Base-by-base conservation (phyloP, 2,888 invertebrate genomes). In the Epistrophe eligans region DNA sequence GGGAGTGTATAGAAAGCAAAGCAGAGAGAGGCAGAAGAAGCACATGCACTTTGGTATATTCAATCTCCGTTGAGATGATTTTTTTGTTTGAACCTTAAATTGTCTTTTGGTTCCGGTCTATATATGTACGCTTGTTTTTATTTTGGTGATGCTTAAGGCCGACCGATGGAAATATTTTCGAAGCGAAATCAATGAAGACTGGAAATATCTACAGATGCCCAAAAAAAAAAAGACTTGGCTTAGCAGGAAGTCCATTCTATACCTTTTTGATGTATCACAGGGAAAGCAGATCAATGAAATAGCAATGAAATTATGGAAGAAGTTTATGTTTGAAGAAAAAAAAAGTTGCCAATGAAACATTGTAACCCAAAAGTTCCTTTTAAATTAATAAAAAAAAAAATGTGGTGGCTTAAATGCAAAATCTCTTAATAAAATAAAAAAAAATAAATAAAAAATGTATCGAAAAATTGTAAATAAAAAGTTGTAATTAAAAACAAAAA, bases 1-100 rank as follows among this genome's bases (percentile, higher is more conserved):
- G 67, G 57, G 43, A 38, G 77, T 79, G 3, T 24, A 24, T 24
- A 82, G 74, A 87, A 79, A 82, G 82, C 79, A 38, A 77, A 71
- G 82, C 81, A 79, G n/a, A 35, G 38, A 79, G n/a, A 35, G 38
- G 40, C 52, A 79, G 15, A 19, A 2, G 35, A 17, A 57, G 38
- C 62, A 76, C 64, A 67, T 67, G 71, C 57, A 71, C 55, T 57
- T 71, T 71, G n/a, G 55, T 52, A 40, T 43, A 24, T 64, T 43
- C 24, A 32, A 28, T 45, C n/a, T 48, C n/a, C 48, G 64, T 45
- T 17, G 28, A 45, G 24, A 45, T 43, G 64, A 13, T 40, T 9
- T 32, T 45, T 60, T 24, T 50, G 17, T 48, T 24, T 52, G 40
- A 57, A 55, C n/a, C 17, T 67, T 60, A 35, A 17, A 45, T 28